A percentile compares a stretch with the other conserved stretches of the same genome.
These are phyloP conservation scores for Lasaia peninsularis DNA, from an alignment of 1,140 invertebrate species.

Conservation along the genomic window DNA sequence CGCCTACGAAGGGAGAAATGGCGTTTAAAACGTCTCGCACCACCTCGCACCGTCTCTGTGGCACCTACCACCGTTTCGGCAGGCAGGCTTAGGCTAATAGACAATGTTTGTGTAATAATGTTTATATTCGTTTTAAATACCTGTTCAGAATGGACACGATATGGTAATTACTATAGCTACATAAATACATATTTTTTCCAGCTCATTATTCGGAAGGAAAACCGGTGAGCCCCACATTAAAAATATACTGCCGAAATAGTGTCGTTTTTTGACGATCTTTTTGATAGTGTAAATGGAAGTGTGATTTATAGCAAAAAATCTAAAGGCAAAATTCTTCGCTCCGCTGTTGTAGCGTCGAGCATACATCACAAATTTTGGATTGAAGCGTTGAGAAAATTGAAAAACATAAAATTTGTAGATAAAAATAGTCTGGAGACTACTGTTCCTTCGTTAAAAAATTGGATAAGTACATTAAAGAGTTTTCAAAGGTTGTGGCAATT, in stretches of 20 bases:
- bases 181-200: neutral
- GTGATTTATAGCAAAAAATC: neutral
- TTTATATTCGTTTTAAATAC: too few species aligned
- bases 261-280: neutral
- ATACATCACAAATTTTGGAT: constrained; percentile 1
- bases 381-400: neutral
- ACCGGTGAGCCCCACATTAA: neutral
- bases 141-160: too few species aligned
- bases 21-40: too few species aligned
- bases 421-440: neutral
- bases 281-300: neutral
- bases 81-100: too few species aligned
- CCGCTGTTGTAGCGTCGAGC: neutral
- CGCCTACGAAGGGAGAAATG: too few species aligned
- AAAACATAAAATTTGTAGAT: neutral
- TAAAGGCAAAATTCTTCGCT: neutral
- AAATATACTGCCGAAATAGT: neutral
- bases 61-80: too few species aligned
- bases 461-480: neutral
- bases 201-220: neutral
- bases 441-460: neutral
- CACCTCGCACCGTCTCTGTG: too few species aligned
- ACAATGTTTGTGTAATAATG: too few species aligned
- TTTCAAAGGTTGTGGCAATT: neutral
- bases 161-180: too few species aligned